Conservation (phyloP, 2,797 vertebrate species). For the Enteromius trimaculatus region DNA sequence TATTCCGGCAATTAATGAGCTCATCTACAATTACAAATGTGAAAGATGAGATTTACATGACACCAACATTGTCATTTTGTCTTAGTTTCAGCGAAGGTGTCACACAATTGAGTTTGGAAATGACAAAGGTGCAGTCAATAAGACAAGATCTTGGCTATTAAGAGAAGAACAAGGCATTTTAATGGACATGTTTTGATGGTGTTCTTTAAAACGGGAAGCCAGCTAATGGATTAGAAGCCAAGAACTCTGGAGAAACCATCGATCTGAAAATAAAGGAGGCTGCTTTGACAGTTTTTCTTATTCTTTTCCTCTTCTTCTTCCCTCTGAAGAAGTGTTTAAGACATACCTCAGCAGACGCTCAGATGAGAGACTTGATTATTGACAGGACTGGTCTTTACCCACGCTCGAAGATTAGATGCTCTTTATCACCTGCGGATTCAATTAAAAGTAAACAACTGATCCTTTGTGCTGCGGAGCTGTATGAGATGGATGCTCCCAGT, state of each 20-base stretch:
- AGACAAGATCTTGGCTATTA: conserved; percentile 43
- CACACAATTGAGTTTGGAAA: conserved; percentile 53
- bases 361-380: conserved; percentile 47
- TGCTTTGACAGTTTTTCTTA: conserved; percentile 47
- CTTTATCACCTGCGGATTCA: conserved; percentile 50
- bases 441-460: conserved; percentile 45
- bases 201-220: conserved; percentile 53
- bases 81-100: conserved; percentile 35
- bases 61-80: conserved; percentile 14
- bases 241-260: conserved; percentile 55
- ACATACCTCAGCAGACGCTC: conserved; percentile 23
- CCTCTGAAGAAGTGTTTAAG: conserved; percentile 30
- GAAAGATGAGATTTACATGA: conserved; percentile 36
- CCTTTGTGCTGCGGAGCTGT: not conserved
- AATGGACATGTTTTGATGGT: conserved; percentile 56
- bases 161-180: conserved; percentile 42
- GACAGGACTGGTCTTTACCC: conserved; percentile 33
- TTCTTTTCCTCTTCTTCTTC: conserved; percentile 14
- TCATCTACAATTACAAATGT: conserved; percentile 40
- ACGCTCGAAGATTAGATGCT: conserved; percentile 37
- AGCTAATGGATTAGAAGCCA: conserved; percentile 61
- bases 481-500: conserved; percentile 3
- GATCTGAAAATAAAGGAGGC: conserved; percentile 57
- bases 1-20: conserved; percentile 27
- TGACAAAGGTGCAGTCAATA: conserved; percentile 53